Base-by-base conservation (phyloP, 1,140 invertebrate genomes). In the Cotesia typhae region DNA sequence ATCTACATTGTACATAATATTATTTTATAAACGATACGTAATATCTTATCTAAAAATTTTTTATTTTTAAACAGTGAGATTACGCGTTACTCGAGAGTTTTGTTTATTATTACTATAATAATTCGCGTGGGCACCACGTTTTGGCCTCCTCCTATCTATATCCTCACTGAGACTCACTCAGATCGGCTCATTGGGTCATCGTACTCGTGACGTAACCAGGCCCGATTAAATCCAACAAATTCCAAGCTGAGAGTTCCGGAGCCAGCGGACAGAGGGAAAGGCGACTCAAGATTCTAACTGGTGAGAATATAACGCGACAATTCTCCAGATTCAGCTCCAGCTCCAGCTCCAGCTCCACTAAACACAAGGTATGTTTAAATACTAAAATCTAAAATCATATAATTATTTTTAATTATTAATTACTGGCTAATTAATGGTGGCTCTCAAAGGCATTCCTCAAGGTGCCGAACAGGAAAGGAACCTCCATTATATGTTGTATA, bases 121-220 rank as follows among this genome's bases (percentile, higher is more conserved):
- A 17, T 38, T 10, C 63, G 63, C 68, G 60, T 70, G 28, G 55
- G 51, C 51, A 67, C 67, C 70, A 60, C 57, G 67, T 61, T 74
- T 79, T 61, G 51, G 70, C 74, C 77, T 77, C 71, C 78, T 78
- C 77, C 74, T 63, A 10, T 10, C 47, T 52, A 52, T 60, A 63
- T 12, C n/a, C 36, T 47, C 63, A 0, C 17, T 17, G 17, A 17
- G 17, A 17, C 17, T 17, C 17, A 17, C 17, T 76, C 71, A 73
- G 79, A 76, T 17, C 17, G 17, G 17, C 78, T 67, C 20, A 78
- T 77, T 78, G 78, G 77, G 78, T 79, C 78, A 76, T 74, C 75
- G 78, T 79, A 76, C 78, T 77, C 76, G 47, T 55, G 28, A 35
- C 68, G 75, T 59, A 74, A 67, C 64, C 70, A 71, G 66, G 12